phyloP scores from a whole-genome alignment of 2,888 invertebrate genomes.

The Hecatera dysodea region DNA sequence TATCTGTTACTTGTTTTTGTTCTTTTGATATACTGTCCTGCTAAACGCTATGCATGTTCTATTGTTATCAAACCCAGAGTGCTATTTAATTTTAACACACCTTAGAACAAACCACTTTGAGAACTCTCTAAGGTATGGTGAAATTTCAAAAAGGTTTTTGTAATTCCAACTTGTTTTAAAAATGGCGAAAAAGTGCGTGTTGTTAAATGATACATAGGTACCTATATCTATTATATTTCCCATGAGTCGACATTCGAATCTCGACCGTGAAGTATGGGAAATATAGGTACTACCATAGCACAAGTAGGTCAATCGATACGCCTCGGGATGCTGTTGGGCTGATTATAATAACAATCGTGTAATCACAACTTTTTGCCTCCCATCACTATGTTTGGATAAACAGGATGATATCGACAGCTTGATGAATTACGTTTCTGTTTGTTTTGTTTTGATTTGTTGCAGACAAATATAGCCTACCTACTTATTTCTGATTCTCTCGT shows the following conservation, averaged over 20 bases:
- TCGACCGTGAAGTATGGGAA: constrained; percentile 30
- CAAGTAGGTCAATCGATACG: constrained; percentile 85
- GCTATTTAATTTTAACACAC: too few species aligned
- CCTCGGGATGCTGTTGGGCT: constrained; percentile 58
- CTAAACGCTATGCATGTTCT: neutral
- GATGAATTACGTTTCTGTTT: constrained; percentile 52
- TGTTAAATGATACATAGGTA: neutral
- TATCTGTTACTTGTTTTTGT: too few species aligned
- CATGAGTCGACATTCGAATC: constrained; percentile 34
- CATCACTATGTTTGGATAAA: constrained; percentile 43
- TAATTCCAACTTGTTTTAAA: neutral
- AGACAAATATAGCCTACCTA: neutral
- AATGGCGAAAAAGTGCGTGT: neutral
- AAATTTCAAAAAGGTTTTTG: too few species aligned
- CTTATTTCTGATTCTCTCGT: too few species aligned
- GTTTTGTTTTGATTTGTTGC: constrained; percentile 29
- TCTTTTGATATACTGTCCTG: neutral
- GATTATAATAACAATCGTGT: constrained; percentile 76
- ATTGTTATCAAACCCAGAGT: neutral
- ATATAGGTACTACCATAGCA: constrained; percentile 42
- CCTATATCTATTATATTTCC: too few species aligned
- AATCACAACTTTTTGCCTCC: constrained; percentile 68
- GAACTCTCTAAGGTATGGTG: too few species aligned
- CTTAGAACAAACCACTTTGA: neutral
- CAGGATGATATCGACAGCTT: constrained; percentile 45